Conservation (phyloP, 1,140 invertebrate species). For the Drosophila biarmipes region DNA sequence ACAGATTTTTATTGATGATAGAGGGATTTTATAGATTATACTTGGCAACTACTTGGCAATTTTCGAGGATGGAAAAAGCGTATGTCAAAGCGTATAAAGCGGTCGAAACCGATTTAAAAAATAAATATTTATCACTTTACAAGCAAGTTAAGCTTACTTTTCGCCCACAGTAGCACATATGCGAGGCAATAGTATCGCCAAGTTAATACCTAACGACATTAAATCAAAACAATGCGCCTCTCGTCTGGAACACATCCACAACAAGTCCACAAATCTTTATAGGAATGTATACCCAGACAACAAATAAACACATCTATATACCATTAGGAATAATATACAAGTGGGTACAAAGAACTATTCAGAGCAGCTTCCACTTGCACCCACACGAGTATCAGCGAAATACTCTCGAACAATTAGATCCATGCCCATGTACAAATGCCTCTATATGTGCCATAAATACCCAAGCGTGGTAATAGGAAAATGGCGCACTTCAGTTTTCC, state of each 20-base stretch:
- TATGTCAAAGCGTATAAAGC: too few relatives aligned
- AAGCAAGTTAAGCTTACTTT: too few relatives aligned
- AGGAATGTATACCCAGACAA: neutral
- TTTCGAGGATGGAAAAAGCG: too few relatives aligned
- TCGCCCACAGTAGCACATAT: too few relatives aligned
- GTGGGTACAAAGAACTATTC: neutral
- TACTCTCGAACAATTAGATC: conserved; percentile 3
- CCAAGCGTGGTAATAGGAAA: neutral
- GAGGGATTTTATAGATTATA: too few relatives aligned
- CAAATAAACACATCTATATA: conserved; percentile 2
- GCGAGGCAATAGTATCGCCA: too few relatives aligned
- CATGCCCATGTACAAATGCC: neutral
- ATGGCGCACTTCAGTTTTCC: conserved; percentile 6
- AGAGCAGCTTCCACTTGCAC: conserved; percentile 3
- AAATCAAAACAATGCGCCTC: neutral
- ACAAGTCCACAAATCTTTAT: neutral
- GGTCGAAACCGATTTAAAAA: too few relatives aligned
- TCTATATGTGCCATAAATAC: conserved; percentile 2
- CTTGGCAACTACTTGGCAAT: too few relatives aligned
- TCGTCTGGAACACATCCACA: neutral
- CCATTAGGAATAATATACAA: neutral
- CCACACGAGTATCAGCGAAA: conserved; percentile 9
- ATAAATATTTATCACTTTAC: too few relatives aligned
- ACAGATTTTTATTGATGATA: too few relatives aligned
- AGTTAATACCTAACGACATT: neutral